Conservation (phyloP, 1,140 invertebrate genomes). For the Myzus persicae region DNA sequence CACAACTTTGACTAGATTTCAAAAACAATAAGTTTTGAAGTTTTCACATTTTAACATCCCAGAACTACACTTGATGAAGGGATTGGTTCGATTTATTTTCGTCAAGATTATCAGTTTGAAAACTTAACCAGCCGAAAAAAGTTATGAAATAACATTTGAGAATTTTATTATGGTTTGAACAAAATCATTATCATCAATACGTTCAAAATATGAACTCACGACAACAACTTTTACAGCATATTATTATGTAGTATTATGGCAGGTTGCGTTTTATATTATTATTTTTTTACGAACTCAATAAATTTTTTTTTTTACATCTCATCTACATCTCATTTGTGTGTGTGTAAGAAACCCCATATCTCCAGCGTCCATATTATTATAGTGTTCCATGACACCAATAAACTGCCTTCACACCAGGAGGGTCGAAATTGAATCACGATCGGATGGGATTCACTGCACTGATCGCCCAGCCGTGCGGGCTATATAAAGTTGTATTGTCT, state of each 20-base stretch:
- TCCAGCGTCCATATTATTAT: neutral
- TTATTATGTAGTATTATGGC: neutral
- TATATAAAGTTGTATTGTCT: neutral
- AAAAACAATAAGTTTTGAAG: neutral
- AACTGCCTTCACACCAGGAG: neutral
- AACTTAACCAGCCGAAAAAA: neutral
- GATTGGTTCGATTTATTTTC: neutral
- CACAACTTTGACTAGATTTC: neutral
- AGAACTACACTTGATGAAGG: neutral
- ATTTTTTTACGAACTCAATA: neutral
- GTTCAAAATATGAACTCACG: neutral
- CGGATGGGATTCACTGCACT: neutral
- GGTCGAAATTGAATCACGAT: conserved; percentile 25
- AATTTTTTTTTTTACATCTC: neutral
- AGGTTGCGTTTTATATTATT: neutral
- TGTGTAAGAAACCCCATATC: neutral
- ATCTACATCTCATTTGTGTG: neutral
- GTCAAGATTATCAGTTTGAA: neutral
- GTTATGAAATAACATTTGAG: neutral
- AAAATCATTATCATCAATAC: neutral
- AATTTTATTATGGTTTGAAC: neutral
- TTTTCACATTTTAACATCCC: neutral
- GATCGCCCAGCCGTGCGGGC: neutral
- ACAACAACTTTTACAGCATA: neutral
- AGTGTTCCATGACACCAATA: neutral